These are phyloP conservation scores for Microctonus hyperodae DNA, from an alignment of 2,888 invertebrate genomes.

Conservation along the genomic window DNA sequence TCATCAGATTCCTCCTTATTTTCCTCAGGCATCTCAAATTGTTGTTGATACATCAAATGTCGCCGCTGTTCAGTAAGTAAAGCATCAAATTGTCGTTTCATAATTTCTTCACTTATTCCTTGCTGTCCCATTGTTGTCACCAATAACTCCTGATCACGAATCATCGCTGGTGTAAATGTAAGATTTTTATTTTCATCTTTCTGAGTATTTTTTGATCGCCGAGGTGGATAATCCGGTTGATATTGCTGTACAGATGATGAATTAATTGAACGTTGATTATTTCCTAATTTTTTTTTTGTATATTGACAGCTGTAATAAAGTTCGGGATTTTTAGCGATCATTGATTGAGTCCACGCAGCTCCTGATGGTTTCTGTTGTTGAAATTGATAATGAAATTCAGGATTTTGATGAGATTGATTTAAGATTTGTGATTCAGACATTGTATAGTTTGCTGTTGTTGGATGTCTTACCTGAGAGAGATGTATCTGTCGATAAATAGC, in stretches of 20 bases:
- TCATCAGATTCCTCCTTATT: neutral
- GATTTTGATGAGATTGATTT: neutral
- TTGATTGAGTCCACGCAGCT: neutral
- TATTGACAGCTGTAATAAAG: conserved; percentile 9
- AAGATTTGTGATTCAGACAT: conserved; percentile 5
- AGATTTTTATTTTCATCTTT: conserved; percentile 31
- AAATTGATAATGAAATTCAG: conserved; percentile 40
- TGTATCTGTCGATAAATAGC: conserved; percentile 20
- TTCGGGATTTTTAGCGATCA: neutral
- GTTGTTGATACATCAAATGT: conserved; percentile 45
- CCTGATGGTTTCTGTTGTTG: neutral
- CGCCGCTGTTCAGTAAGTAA: conserved; percentile 52
- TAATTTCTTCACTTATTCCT: conserved; percentile 48
- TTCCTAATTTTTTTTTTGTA: neutral
- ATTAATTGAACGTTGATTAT: neutral
- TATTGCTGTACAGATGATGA: neutral
- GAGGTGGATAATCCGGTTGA: conserved; percentile 21
- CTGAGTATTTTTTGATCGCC: neutral
- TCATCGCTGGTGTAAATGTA: conserved; percentile 51
- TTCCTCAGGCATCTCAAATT: conserved; percentile 26
- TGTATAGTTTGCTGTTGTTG: neutral
- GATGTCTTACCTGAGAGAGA: conserved; percentile 11
- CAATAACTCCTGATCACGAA: conserved; percentile 53
- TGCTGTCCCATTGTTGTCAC: conserved; percentile 53
- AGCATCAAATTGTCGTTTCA: conserved; percentile 53